Conservation (phyloP, 2,797 vertebrate species). For the Macropodus opercularis region DNA sequence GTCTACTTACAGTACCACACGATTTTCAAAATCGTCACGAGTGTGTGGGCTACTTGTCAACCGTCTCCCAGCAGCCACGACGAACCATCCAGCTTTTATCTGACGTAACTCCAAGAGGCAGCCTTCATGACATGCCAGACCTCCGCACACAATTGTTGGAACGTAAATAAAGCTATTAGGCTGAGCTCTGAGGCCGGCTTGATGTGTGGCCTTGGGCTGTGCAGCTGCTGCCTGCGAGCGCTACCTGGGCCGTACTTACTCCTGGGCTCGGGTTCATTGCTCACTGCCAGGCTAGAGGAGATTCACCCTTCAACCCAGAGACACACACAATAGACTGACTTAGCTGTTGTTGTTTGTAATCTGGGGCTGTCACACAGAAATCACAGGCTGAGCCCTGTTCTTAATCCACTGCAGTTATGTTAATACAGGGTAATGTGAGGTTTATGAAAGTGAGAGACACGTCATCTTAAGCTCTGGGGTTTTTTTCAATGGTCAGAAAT, state of each 20-base stretch:
- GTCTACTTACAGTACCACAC: not conserved
- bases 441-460: constrained; percentile 38
- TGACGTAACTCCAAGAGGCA: constrained; percentile 52
- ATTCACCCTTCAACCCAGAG: constrained; percentile 55
- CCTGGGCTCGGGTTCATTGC: constrained; percentile 56
- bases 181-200: constrained; percentile 49
- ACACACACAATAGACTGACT: constrained; percentile 54
- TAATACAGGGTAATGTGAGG: constrained; percentile 20
- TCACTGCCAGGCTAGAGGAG: constrained; percentile 52
- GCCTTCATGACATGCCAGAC: constrained; percentile 50
- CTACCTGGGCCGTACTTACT: constrained; percentile 44
- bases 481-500: constrained; percentile 22
- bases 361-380: constrained; percentile 37
- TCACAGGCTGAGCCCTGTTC: constrained; percentile 5
- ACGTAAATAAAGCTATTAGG: constrained; percentile 63
- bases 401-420: constrained; percentile 21
- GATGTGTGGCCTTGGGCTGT: constrained; percentile 70
- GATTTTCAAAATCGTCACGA: constrained; percentile 11
- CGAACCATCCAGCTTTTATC: constrained; percentile 17
- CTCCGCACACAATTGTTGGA: constrained; percentile 41
- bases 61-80: constrained; percentile 2
- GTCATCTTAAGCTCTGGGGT: constrained; percentile 23
- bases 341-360: constrained; percentile 49
- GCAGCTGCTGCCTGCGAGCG: constrained; percentile 69
- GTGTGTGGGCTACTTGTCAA: constrained; percentile 13